Evolutionary conservation across 2,797 vertebrate species (phyloP).

Genomic region (Triplophysa bombifrons): DNA sequence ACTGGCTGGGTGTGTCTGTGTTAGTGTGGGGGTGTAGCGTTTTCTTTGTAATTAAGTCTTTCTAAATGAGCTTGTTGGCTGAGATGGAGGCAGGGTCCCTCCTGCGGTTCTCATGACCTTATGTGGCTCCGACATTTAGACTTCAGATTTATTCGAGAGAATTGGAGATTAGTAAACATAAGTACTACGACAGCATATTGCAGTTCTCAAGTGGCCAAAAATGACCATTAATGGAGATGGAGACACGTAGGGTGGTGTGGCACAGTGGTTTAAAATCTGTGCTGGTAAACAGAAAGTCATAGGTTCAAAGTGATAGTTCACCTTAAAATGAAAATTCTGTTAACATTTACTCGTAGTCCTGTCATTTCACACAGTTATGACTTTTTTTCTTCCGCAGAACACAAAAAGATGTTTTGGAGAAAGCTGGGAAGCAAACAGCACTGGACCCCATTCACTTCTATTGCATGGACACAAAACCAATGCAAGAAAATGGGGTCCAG

Average conservation of each 20-base stretch:
- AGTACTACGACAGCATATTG: background rate
- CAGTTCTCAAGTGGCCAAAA: background rate
- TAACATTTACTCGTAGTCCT: too few species aligned
- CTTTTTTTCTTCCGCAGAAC: too few species aligned
- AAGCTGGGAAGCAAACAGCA: too few species aligned
- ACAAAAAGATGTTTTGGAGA: too few species aligned
- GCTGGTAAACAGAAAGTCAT: background rate
- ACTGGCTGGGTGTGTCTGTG: conserved; percentile 48
- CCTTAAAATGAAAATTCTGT: too few species aligned
- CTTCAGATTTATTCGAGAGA: conserved; percentile 27
- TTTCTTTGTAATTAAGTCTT: conserved; percentile 84
- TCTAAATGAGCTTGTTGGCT: conserved; percentile 54
- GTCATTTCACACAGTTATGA: too few species aligned
- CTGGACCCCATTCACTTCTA: too few species aligned
- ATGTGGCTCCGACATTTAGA: conserved; percentile 13
- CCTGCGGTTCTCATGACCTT: conserved; percentile 15
- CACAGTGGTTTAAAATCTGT: background rate
- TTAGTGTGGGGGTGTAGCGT: conserved; percentile 62
- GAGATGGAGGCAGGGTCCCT: conserved; percentile 46
- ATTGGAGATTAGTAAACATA: conserved; percentile 14
- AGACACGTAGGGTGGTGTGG: background rate
- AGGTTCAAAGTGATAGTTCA: too few species aligned
- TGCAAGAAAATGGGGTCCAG: too few species aligned
- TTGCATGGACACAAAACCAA: too few species aligned
- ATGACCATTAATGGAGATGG: background rate